phyloP scores from a whole-genome alignment of 2,888 invertebrate species.

The Gonocerus acuteangulatus region DNA sequence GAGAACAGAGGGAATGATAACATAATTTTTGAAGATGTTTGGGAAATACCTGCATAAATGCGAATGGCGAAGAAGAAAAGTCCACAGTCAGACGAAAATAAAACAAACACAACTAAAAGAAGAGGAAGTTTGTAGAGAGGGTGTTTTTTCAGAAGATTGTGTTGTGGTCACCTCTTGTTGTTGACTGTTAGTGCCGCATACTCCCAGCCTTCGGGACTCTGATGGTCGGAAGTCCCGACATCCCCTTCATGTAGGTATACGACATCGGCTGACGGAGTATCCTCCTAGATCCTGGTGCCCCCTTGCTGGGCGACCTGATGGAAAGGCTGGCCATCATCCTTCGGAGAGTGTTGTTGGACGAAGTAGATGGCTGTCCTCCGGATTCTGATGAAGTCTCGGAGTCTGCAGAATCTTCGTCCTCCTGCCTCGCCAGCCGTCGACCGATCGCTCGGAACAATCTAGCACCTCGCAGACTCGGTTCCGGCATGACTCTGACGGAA shows the following conservation, averaged over 20 bases:
- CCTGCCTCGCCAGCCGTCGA: constrained; percentile 49
- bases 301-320: constrained; percentile 27
- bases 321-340: constrained; percentile 32
- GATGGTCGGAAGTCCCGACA: constrained; percentile 74
- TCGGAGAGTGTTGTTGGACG: constrained; percentile 44
- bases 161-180: background rate
- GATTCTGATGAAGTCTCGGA: constrained; percentile 41
- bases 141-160: background rate
- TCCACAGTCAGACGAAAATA: background rate
- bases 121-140: background rate
- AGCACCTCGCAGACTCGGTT: constrained; percentile 52
- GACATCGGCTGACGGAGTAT: constrained; percentile 70
- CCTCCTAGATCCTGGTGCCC: constrained; percentile 51
- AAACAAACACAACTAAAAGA: background rate
- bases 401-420: constrained; percentile 46
- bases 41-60: no score
- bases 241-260: constrained; percentile 71
- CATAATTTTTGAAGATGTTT: no score
- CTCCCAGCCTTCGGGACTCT: constrained; percentile 52
- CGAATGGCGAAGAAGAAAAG: no score
- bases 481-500: constrained; percentile 46
- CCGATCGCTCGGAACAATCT: constrained; percentile 60
- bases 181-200: constrained; percentile 25
- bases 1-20: no score
- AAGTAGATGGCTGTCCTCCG: constrained; percentile 44